Evolutionary conservation across 2,888 invertebrate genomes (phyloP).

Genomic region (Chromoteleia sp.): DNA sequence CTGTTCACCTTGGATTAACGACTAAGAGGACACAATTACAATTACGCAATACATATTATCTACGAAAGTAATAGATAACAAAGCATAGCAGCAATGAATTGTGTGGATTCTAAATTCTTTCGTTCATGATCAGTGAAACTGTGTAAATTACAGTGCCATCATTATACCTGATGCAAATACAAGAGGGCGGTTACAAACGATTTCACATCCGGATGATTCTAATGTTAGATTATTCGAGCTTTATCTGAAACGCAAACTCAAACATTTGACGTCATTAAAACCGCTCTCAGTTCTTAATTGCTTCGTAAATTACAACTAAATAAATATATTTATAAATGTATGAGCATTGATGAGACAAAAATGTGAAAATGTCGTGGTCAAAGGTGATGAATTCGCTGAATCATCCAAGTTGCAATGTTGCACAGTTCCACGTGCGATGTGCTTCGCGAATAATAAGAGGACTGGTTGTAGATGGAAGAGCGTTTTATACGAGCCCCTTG

Average conservation of each 20-base stretch:
- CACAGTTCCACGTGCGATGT: constrained; percentile 31
- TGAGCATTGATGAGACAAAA: not conserved
- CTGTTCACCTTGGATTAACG: no score
- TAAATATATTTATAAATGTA: not conserved
- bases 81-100: constrained; percentile 59
- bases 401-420: constrained; percentile 33
- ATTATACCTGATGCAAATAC: constrained; percentile 49
- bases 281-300: not conserved
- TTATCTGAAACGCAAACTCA: constrained; percentile 62
- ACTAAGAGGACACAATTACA: no score
- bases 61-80: constrained; percentile 11
- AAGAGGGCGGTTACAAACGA: constrained; percentile 23
- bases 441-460: constrained; percentile 27
- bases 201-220: constrained; percentile 54
- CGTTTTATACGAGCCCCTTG: constrained; percentile 2
- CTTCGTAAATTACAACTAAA: not conserved
- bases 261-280: constrained; percentile 30
- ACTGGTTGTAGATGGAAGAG: constrained; percentile 21
- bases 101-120: constrained; percentile 41
- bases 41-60: not conserved
- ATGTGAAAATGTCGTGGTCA: constrained; percentile 21
- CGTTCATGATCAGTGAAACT: constrained; percentile 67
- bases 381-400: constrained; percentile 38
- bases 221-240: constrained; percentile 29
- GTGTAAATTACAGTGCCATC: constrained; percentile 70